Evolutionary conservation across 2,888 invertebrate genomes (phyloP), one percentile per base, ranked within the genome.

Genomic region (Philereme vetulata): DNA sequence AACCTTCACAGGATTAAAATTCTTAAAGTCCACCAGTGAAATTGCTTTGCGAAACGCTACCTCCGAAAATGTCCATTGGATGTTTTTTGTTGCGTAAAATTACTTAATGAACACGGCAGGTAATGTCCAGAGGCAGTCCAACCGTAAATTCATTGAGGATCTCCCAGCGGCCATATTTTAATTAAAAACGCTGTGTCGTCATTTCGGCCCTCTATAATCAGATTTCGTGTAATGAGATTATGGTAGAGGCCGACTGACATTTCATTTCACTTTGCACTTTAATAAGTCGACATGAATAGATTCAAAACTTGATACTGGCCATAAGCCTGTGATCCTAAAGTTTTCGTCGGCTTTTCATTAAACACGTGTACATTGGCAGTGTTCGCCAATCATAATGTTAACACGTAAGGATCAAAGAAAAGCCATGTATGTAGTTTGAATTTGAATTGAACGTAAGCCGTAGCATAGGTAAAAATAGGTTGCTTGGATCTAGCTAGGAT

Each of bases 201-300:
- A 69, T 62, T 67, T 68, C 66, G 67, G 67, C 65, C 74, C 69
- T 63, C 64, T 65, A 65, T 85, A 88, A 88, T 86, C 77, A 79
- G 83, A 86, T 87, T 85, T 69, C 63, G 56, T 61, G 57, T 80
- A 82, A 82, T 80, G 68, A 78, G 81, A 82, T 83, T 83, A 80
- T 59, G 74, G 51, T 51, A 38, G 45, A 46, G 64, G 51, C 34
- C 54, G 53, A 62, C 60, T 64, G 65, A 65, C 61, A 65, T 59
- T 55, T 55, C 57, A 55, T 51, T 58, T 51, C 58, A 62, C 64
- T 64, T 65, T 46, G 11, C 57, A 50, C 56, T 57, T 67, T 57
- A 52, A 50, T 57, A 62, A 60, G 9, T 43, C 56, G 46, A 47
- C 62, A 57, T 56, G 42, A 58, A 61, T 46, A 5, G 21, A 51